Evolutionary conservation across 2,113 vertebrate genomes (phyloP).

Genomic region (Myiozetetes cayanensis): DNA sequence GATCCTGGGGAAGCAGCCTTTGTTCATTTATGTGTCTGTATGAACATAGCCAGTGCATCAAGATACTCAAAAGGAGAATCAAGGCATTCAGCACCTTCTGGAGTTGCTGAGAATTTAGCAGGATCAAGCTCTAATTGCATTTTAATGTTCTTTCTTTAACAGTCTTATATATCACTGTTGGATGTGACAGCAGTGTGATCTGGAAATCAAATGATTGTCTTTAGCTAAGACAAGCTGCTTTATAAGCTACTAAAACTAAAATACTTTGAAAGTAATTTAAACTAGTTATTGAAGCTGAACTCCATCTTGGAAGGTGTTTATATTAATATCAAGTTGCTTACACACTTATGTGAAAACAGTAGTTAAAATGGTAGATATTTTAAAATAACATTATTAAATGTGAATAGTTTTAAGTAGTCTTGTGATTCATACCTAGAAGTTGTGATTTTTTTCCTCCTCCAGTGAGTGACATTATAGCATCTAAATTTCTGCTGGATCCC

Average conservation of each 20-base stretch:
- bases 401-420: neutral
- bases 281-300: constrained; percentile 6
- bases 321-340: neutral
- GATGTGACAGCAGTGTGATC: constrained; percentile 1
- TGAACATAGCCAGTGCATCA: neutral
- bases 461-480: neutral
- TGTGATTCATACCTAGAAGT: neutral
- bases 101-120: neutral
- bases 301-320: neutral
- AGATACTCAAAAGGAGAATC: neutral
- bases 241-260: constrained; percentile 20
- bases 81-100: neutral
- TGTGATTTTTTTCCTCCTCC: neutral
- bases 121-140: constrained; percentile 1
- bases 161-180: neutral
- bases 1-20: neutral
- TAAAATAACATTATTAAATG: constrained; percentile 7
- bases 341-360: neutral
- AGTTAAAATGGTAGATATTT: neutral
- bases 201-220: neutral
- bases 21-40: neutral
- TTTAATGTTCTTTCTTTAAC: constrained; percentile 26
- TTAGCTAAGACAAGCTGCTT: neutral
- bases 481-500: neutral
- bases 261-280: constrained; percentile 7